Evolutionary conservation across 2,888 invertebrate genomes (phyloP), one percentile per base, ranked within the genome.

Genomic region (Drosophila limbata): DNA sequence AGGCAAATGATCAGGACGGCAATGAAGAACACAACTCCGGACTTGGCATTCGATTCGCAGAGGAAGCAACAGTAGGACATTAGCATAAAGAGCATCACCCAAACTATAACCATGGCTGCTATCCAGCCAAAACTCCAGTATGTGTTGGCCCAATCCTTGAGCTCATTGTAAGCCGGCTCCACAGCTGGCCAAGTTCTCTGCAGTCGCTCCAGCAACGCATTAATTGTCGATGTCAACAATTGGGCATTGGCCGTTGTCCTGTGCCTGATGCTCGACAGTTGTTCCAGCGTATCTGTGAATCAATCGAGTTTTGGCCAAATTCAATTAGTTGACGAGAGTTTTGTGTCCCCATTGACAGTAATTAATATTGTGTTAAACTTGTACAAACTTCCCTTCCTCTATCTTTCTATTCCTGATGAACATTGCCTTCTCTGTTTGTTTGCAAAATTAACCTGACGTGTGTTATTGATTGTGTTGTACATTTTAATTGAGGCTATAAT

Each of bases 201-300:
- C 50, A 92, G 81, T 21, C 90, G 89, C 55, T 89, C 90, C 19
- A 93, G 76, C 73, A 92, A 59, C 4, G 85, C 87, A 50, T 90
- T 91, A 21, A 93, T 88, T 35, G 92, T 91, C 37, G 89, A 86
- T 37, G 92, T 92, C 42, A 93, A 72, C 81, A 90, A 84, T 77
- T 92, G 91, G 17, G 92, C 91, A 78, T 92, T 92, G 51, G 92
- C 91, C 56, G 92, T 91, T 4, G 92, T 91, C 64, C 91, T 89
- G 75, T 92, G 91, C 45, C 91, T 89, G 55, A 93, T 92, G 67
- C 84, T 90, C 39, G 92, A 91, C 84, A 92, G 73, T 76, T 92
- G 92, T 55, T 92, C 92, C 57, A 92, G 77, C n/a, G 92, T 92
- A 72, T 92, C 92, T 92, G 81, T 35, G 63, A 64, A 56, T 31